Percentiles rank a stretch among this genome's conserved stretches.
Evolutionary conservation across 2,113 vertebrate species (phyloP).

Genomic region (Felis chaus): DNA sequence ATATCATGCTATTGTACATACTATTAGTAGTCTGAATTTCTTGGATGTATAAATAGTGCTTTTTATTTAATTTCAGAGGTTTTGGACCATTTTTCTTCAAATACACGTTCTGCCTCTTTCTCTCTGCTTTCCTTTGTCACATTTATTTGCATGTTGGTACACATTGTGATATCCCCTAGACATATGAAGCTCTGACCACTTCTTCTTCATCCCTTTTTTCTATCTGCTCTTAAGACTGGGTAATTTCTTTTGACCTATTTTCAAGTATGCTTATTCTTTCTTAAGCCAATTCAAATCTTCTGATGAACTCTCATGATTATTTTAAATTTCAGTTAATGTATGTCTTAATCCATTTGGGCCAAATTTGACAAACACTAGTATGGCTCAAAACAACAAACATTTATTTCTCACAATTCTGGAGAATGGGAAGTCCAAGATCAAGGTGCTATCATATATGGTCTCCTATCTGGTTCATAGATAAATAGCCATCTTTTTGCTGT

Average conservation of each 20-base stretch:
- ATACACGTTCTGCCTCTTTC: neutral
- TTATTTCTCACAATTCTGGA: neutral
- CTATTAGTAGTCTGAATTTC: neutral
- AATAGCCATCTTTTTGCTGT: neutral
- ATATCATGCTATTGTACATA: neutral
- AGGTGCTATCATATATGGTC: neutral
- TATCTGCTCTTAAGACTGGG: neutral
- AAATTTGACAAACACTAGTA: neutral
- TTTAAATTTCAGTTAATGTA: neutral
- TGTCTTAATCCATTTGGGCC: neutral
- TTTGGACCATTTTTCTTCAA: neutral
- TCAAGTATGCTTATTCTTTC: neutral
- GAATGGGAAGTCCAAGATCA: neutral
- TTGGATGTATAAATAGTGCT: neutral
- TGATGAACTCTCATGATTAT: neutral
- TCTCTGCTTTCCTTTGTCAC: neutral
- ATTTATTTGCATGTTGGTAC: neutral
- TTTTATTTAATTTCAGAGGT: neutral
- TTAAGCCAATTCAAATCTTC: neutral
- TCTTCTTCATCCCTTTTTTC: neutral
- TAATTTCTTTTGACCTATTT: neutral
- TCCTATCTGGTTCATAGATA: neutral
- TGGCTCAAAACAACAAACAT: neutral
- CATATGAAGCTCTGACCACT: neutral
- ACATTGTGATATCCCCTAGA: neutral